phyloP scores from a whole-genome alignment of 1,140 invertebrate genomes.

The Centruroides vittatus region DNA sequence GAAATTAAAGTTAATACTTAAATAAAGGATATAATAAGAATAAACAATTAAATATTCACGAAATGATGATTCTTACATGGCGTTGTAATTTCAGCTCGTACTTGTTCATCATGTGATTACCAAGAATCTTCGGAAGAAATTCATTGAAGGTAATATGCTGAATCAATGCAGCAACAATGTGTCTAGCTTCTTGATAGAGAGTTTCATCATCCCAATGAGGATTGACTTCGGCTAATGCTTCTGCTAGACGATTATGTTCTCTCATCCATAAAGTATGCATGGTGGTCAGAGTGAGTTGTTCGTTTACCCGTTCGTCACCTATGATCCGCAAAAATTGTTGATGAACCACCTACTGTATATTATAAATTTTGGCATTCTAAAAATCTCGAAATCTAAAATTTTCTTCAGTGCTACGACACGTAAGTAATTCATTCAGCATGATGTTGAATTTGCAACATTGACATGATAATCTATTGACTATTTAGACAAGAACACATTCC shows the following conservation, averaged over 20 bases:
- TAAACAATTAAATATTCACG: no score
- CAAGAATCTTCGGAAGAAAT: conserved; percentile 81
- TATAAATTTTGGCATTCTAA: no score
- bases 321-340: conserved; percentile 16
- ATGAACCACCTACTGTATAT: no score
- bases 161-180: conserved; percentile 75
- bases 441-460: no score
- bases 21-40: background rate
- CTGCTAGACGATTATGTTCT: conserved; percentile 27
- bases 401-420: no score
- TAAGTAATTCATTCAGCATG: no score
- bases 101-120: conserved; percentile 85
- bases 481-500: no score
- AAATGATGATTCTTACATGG: conserved; percentile 24
- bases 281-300: conserved; percentile 52
- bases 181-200: conserved; percentile 69
- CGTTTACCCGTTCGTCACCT: conserved; percentile 88
- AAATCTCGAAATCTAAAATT: no score
- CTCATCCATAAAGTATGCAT: conserved; percentile 40
- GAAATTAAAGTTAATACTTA: background rate
- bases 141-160: conserved; percentile 92
- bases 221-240: conserved; percentile 47
- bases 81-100: conserved; percentile 38
- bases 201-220: conserved; percentile 92
- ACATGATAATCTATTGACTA: no score